Evolutionary conservation across 2,113 vertebrate species (phyloP).

Genomic region (Odobenus rosmarus): DNA sequence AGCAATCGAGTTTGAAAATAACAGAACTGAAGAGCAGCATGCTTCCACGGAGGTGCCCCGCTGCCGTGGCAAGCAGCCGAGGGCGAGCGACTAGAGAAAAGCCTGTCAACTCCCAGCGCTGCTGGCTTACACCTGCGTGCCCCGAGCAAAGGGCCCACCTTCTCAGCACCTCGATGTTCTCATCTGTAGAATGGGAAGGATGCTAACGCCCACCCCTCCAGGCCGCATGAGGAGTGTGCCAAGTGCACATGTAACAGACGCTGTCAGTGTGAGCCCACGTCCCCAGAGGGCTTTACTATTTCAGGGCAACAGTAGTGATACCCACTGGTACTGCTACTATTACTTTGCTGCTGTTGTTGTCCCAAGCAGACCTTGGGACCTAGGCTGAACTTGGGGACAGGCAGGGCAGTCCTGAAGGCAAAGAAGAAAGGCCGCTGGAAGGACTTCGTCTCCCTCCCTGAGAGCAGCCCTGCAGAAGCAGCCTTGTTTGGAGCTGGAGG

Average conservation of each 20-base stretch:
- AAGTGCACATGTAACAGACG: accelerated
- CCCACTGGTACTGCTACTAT: not conserved
- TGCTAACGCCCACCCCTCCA: not conserved
- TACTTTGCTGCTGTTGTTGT: not conserved
- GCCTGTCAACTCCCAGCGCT: not conserved
- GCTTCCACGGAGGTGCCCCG: not conserved
- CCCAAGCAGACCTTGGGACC: not conserved
- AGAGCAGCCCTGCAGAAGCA: not conserved
- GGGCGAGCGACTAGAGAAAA: not conserved
- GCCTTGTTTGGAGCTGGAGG: accelerated
- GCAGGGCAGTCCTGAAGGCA: not conserved
- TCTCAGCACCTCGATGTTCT: not conserved
- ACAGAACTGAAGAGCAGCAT: not conserved
- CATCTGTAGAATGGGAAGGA: not conserved
- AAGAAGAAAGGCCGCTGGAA: not conserved
- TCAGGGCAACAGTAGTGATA: not conserved
- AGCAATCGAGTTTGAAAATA: slow-evolving; percentile 28
- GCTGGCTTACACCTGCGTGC: not conserved
- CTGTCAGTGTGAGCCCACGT: too few relatives aligned
- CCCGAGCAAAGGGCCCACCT: not conserved
- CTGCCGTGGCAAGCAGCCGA: not conserved
- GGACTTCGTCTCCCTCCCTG: accelerated
- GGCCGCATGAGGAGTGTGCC: not conserved
- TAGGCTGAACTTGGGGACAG: too few relatives aligned
- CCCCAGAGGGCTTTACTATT: not conserved